These are phyloP conservation scores for Trilocha varians DNA, from an alignment of 2,888 invertebrate genomes.

Conservation along the genomic window DNA sequence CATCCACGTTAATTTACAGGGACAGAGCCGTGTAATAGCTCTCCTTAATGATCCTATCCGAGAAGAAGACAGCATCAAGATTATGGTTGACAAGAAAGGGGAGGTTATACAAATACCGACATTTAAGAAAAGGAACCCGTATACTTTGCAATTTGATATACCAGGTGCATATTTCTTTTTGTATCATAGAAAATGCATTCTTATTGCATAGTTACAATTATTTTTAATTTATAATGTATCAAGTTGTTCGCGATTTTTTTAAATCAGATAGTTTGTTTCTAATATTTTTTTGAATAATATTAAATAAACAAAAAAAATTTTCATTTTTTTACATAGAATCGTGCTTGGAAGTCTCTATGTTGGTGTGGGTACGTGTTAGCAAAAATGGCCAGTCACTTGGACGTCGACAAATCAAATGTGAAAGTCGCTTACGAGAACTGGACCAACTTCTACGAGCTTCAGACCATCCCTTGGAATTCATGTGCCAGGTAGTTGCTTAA, in stretches of 20 bases:
- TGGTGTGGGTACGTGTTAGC: slow-evolving; percentile 85
- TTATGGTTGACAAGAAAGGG: slow-evolving; percentile 86
- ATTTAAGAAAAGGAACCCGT: slow-evolving; percentile 87
- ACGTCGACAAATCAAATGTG: slow-evolving; percentile 89
- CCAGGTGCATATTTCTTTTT: slow-evolving; percentile 67
- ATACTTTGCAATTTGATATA: slow-evolving; percentile 86
- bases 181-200: background rate
- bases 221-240: background rate
- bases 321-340: slow-evolving; percentile 64
- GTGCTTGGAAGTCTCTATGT: slow-evolving; percentile 86
- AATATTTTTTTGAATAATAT: background rate
- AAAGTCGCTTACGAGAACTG: slow-evolving; percentile 85
- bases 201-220: no score
- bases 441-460: slow-evolving; percentile 85
- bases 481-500: slow-evolving; percentile 80
- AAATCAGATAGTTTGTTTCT: no score
- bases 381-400: slow-evolving; percentile 87
- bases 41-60: slow-evolving; percentile 84
- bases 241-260: background rate
- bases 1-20: slow-evolving; percentile 76
- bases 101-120: slow-evolving; percentile 82
- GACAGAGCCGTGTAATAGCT: slow-evolving; percentile 87
- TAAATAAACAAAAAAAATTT: background rate
- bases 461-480: slow-evolving; percentile 88
- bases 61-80: slow-evolving; percentile 83